These are phyloP conservation scores for Melozone crissalis DNA, from an alignment of 2,113 vertebrate genomes.

Conservation along the genomic window DNA sequence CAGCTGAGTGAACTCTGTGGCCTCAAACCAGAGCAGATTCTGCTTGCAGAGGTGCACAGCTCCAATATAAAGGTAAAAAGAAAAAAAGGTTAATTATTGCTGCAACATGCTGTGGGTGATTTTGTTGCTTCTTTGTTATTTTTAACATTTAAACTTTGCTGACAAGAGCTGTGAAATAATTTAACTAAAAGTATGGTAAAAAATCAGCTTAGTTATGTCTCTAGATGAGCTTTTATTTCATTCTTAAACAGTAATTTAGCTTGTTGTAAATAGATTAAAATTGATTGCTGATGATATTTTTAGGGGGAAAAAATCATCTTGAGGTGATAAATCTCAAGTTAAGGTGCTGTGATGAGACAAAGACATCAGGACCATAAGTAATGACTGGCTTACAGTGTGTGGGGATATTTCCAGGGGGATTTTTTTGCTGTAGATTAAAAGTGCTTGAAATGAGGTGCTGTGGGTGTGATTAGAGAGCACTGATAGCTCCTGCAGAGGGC, in stretches of 20 bases:
- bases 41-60: constrained; percentile 92
- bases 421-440: background rate
- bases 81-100: background rate
- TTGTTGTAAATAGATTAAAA: background rate
- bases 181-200: background rate
- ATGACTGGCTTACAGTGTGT: background rate
- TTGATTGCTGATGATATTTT: background rate
- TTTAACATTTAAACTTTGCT: background rate
- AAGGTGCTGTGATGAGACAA: background rate
- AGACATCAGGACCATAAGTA: background rate
- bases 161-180: background rate
- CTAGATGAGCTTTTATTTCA: fast-evolving
- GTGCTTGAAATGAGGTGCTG: background rate
- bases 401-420: background rate
- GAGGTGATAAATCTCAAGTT: background rate
- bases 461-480: background rate
- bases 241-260: background rate
- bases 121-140: background rate
- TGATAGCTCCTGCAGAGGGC: background rate
- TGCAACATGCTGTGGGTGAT: background rate
- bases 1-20: constrained; percentile 93
- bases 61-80: constrained; percentile 92
- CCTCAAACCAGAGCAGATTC: constrained; percentile 94
- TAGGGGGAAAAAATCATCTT: background rate
- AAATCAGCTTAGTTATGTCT: background rate